These are phyloP conservation scores for Clistopyga incitator DNA, from an alignment of 2,888 invertebrate genomes.

Conservation along the genomic window DNA sequence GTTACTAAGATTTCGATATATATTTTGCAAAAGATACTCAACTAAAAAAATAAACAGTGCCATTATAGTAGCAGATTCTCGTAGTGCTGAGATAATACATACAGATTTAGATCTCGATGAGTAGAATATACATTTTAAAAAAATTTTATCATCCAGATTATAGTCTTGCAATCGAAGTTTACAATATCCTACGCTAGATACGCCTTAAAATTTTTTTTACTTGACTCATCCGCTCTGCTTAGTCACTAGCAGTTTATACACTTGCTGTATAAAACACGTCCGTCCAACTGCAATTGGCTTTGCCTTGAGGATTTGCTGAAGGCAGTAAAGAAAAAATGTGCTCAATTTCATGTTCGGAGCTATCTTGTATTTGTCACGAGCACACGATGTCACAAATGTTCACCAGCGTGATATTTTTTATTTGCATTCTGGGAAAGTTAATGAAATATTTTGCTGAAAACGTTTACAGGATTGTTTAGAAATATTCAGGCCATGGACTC, in stretches of 20 bases:
- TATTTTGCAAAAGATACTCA: not conserved
- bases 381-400: not conserved
- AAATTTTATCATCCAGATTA: not conserved
- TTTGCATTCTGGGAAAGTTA: not conserved
- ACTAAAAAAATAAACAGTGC: not conserved
- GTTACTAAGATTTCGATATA: not conserved
- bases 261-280: not conserved
- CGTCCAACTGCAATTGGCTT: not conserved
- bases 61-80: not conserved
- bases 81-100: not conserved
- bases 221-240: constrained; percentile 10
- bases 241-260: not conserved
- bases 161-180: constrained; percentile 12
- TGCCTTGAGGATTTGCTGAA: not conserved
- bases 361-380: not conserved
- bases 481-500: too few relatives aligned
- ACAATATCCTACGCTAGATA: constrained; percentile 5
- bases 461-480: too few relatives aligned
- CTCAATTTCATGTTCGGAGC: not conserved
- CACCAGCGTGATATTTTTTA: not conserved
- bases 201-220: not conserved
- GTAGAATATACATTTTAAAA: not conserved
- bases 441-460: too few relatives aligned
- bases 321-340: not conserved
- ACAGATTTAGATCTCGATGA: constrained; percentile 20